Conservation (phyloP, 2,797 vertebrate genomes). For the Alcedo atthis region DNA sequence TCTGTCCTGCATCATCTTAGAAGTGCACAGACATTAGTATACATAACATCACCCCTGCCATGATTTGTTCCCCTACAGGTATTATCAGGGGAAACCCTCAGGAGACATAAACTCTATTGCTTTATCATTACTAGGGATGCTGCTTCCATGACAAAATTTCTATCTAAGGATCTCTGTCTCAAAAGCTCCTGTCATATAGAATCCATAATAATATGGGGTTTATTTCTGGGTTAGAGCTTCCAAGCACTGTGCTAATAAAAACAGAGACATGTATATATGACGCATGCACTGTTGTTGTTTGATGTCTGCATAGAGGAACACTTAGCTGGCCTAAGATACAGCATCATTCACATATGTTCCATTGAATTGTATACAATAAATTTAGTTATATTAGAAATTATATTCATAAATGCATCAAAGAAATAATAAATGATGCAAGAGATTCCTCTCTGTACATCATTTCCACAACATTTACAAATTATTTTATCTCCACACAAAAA, state of each 20-base stretch:
- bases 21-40: background rate
- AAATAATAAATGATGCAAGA: background rate
- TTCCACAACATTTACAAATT: background rate
- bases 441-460: background rate
- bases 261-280: fast-evolving
- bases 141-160: background rate
- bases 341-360: background rate
- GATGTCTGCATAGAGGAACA: background rate
- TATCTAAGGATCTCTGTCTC: background rate
- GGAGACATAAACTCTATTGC: background rate
- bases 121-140: background rate
- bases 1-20: background rate
- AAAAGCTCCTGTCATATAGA: background rate
- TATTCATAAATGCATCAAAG: background rate
- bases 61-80: background rate
- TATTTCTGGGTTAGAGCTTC: background rate
- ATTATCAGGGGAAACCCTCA: background rate
- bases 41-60: background rate
- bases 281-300: background rate
- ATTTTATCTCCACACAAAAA: background rate
- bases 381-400: background rate
- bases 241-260: background rate
- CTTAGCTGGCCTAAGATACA: background rate
- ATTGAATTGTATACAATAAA: background rate
- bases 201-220: background rate